Percentiles rank a stretch among this genome's conserved stretches.
Conservation (phyloP, 2,797 vertebrate species). For the Pangasius larnaudii region DNA sequence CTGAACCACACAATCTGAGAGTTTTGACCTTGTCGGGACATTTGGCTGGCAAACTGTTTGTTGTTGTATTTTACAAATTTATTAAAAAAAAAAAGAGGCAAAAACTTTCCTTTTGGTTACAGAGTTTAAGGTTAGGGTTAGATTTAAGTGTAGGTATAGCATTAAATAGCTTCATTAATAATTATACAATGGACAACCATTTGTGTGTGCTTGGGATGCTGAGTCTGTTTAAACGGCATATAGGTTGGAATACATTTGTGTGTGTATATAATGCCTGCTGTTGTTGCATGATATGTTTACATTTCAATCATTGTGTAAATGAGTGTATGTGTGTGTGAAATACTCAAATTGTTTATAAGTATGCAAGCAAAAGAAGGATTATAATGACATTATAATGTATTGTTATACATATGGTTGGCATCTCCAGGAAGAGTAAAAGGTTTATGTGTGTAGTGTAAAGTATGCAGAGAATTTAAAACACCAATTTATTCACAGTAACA, state of each 20-base stretch:
- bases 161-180: background rate
- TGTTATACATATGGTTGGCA: constrained; percentile 73
- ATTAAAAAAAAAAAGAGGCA: too few species aligned
- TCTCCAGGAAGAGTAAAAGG: constrained; percentile 71
- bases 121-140: background rate
- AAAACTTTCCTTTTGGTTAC: background rate
- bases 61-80: background rate
- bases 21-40: background rate
- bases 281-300: background rate
- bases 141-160: background rate
- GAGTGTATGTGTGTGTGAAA: constrained; percentile 20
- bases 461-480: constrained; percentile 68
- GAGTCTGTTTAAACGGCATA: constrained; percentile 24
- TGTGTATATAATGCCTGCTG: constrained; percentile 27
- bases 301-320: constrained; percentile 18
- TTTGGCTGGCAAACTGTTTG: background rate
- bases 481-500: constrained; percentile 63
- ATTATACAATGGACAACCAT: constrained; percentile 56
- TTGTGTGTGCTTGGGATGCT: constrained; percentile 51
- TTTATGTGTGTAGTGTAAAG: constrained; percentile 70
- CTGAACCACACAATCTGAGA: background rate
- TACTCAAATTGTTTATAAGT: constrained; percentile 73
- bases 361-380: constrained; percentile 57
- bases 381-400: constrained; percentile 72
- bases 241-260: constrained; percentile 39